These are phyloP conservation scores for Spilarctia lutea DNA, from an alignment of 2,888 invertebrate genomes.

Conservation along the genomic window DNA sequence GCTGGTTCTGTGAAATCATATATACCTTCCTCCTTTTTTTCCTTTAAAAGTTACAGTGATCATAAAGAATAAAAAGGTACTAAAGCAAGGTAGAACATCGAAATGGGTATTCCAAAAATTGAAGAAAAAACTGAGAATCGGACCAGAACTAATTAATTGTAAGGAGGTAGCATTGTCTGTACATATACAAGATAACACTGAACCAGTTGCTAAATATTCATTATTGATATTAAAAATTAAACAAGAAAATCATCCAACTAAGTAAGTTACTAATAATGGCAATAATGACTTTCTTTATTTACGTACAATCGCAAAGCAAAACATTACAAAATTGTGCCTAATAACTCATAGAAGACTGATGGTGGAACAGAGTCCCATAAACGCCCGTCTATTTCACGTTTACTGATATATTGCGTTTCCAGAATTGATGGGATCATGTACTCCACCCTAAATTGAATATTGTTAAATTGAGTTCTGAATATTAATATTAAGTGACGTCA, in stretches of 20 bases:
- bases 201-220: background rate
- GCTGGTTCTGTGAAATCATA: background rate
- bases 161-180: background rate
- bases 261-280: background rate
- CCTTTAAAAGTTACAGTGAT: background rate
- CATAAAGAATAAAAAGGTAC: background rate
- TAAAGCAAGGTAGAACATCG: background rate
- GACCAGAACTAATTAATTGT: background rate
- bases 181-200: too few species aligned
- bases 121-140: background rate
- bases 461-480: constrained; percentile 30
- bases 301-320: background rate
- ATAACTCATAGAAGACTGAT: constrained; percentile 13
- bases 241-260: too few species aligned
- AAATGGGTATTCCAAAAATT: too few species aligned
- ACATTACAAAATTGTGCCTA: constrained; percentile 7
- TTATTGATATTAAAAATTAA: background rate
- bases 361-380: constrained; percentile 15
- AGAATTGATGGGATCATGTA: constrained; percentile 30
- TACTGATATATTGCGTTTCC: constrained; percentile 29
- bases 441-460: constrained; percentile 32
- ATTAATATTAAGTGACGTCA: constrained; percentile 21
- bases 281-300: background rate
- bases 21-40: background rate
- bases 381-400: constrained; percentile 21